Percentiles rank a stretch among this genome's conserved stretches.
Evolutionary conservation across 92 coral and sea anemone species (phyloP).

Genomic region (Palythoa grandis): DNA sequence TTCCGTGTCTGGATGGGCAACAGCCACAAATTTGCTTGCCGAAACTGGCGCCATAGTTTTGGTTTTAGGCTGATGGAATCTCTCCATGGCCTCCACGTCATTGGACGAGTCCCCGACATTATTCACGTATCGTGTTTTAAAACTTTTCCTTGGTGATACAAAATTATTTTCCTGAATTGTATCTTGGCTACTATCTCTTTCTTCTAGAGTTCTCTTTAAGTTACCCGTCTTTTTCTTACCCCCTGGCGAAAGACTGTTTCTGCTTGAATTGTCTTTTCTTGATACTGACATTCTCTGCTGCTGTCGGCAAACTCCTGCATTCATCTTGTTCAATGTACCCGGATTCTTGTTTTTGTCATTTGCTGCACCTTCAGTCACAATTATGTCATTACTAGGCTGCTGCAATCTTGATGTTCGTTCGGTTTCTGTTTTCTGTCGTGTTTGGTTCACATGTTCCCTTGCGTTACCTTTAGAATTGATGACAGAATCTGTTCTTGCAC

Average conservation of each 20-base stretch:
- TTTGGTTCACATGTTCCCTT: background rate
- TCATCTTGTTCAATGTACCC: background rate
- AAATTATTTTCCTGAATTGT: background rate
- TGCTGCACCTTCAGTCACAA: background rate
- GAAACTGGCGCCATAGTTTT: background rate
- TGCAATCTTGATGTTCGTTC: background rate
- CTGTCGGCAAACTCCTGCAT: background rate
- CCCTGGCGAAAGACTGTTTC: background rate
- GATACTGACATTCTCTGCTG: background rate
- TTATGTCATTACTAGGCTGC: background rate
- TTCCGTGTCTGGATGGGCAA: background rate
- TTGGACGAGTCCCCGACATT: background rate
- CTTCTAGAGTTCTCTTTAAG: background rate
- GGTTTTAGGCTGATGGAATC: background rate
- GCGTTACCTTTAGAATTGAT: background rate
- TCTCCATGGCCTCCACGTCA: background rate
- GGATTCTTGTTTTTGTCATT: background rate
- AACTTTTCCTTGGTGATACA: conserved; percentile 13
- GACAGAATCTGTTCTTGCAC: background rate
- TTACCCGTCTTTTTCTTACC: background rate
- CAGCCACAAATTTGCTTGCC: background rate
- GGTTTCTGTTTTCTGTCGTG: conserved; percentile 1
- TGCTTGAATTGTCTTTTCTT: background rate
- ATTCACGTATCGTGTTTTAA: background rate
- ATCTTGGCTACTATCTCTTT: background rate